Conservation (phyloP, 2,797 vertebrate species). For the Macropodus opercularis region DNA sequence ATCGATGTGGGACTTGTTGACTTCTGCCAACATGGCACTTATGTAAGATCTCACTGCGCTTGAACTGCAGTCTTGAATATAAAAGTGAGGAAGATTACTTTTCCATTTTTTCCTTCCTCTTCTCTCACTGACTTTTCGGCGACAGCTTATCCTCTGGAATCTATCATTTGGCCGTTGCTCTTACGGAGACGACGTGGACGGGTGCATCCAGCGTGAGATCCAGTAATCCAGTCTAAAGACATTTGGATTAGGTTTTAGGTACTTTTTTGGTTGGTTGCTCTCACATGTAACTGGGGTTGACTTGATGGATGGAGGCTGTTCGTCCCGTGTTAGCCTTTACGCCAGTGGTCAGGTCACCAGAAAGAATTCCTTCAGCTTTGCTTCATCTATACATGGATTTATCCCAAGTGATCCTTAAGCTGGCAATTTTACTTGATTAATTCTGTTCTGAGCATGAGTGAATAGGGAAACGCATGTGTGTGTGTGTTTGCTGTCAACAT, state of each 20-base stretch:
- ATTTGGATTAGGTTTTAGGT: conserved; percentile 36
- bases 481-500: conserved; percentile 24
- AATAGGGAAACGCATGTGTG: neutral
- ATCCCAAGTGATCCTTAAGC: conserved; percentile 58
- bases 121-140: conserved; percentile 6
- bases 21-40: conserved; percentile 51
- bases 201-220: conserved; percentile 26
- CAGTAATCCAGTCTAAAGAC: conserved; percentile 36
- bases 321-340: conserved; percentile 41
- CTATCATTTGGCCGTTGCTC: conserved; percentile 12
- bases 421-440: conserved; percentile 65
- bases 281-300: conserved; percentile 10
- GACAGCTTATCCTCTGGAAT: conserved; percentile 13
- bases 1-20: conserved; percentile 62
- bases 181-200: conserved; percentile 7
- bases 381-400: conserved; percentile 73
- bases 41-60: conserved; percentile 46
- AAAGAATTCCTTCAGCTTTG: conserved; percentile 67
- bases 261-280: conserved; percentile 27
- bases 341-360: conserved; percentile 70
- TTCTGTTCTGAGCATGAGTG: conserved; percentile 38
- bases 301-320: conserved; percentile 46
- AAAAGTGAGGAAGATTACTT: conserved; percentile 26
- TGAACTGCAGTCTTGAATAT: conserved; percentile 54
- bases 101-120: conserved; percentile 10